Evolutionary conservation across 2,888 invertebrate genomes (phyloP), one percentile per base, ranked within the genome.

Genomic region (Gibbula magus): DNA sequence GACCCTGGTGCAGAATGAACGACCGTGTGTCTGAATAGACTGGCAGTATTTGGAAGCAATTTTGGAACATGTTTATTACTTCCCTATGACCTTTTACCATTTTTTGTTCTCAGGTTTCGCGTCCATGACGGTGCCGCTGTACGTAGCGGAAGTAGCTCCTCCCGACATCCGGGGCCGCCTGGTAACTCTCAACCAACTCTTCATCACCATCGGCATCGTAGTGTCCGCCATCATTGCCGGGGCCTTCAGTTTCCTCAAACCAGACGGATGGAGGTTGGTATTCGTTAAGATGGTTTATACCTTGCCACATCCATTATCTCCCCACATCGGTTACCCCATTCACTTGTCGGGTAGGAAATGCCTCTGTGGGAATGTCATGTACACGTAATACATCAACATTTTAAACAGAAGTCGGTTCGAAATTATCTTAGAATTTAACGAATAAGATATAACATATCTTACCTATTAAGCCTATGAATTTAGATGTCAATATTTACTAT

Each of bases 71-170:
- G 5, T 45, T 35, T 7, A 35, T 35, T 35, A 5, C 7, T 35
- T 5, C 7, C 7, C 7, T 5, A 35, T 35, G 3, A 35, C 4
- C 4, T 35, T 35, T 35, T 35, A 5, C 7, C 56, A 20, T 20
- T 56, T 22, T 53, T n/a, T 78, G 5, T 61, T 51, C 83, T 29
- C 83, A 93, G 94, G 94, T 25, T 89, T 94, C 70, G 93, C 93
- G 25, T 93, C 93, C n/a, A 94, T 94, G 94, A 93, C 93, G 32
- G 93, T 94, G 13, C 94, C 94, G 2, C 92, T 94, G 88, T 94
- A 94, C 88, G 93, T 94, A 18, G 93, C 94, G 13, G 94, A 94
- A 88, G 91, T 92, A 0, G 92, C 94, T 0, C 94, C 94, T 0
- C 86, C 93, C 0, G 89, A 91, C 52, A 91, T 93, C 73, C 91